Evolutionary conservation across 2,888 invertebrate species (phyloP).

Genomic region (Oscheius onirici): DNA sequence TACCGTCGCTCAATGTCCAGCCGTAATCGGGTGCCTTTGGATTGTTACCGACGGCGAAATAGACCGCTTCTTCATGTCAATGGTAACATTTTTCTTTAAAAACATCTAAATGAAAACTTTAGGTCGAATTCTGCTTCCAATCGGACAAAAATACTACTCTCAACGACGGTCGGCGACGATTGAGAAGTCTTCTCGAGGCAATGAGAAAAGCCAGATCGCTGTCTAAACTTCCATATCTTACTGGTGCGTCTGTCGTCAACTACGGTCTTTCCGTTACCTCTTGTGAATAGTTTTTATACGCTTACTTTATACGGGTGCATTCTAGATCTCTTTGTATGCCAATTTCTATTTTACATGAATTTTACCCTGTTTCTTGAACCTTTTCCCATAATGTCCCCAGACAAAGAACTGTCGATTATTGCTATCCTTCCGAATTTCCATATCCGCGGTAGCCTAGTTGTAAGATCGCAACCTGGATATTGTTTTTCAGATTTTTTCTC

Average conservation of each 20-base stretch:
- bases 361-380: no score
- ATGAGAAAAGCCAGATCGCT: constrained; percentile 50
- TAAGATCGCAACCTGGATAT: no score
- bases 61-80: constrained; percentile 61
- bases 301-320: no score
- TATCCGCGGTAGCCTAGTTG: no score
- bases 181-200: constrained; percentile 43
- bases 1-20: constrained; percentile 60
- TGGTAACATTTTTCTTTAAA: constrained; percentile 43
- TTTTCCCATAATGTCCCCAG: no score
- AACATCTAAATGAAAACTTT: background rate
- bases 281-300: constrained; percentile 11
- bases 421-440: no score
- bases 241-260: constrained; percentile 64
- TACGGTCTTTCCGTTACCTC: constrained; percentile 62
- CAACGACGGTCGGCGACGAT: constrained; percentile 20
- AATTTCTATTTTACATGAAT: no score
- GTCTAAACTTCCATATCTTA: constrained; percentile 59
- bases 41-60: constrained; percentile 70
- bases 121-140: constrained; percentile 29
- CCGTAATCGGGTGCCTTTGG: constrained; percentile 68
- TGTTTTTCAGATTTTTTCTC: no score
- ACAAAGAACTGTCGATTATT: no score
- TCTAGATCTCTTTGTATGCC: no score
- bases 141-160: constrained; percentile 40